Base-by-base conservation (phyloP, 1,140 invertebrate genomes). In the Macrobrachium nipponense region DNA sequence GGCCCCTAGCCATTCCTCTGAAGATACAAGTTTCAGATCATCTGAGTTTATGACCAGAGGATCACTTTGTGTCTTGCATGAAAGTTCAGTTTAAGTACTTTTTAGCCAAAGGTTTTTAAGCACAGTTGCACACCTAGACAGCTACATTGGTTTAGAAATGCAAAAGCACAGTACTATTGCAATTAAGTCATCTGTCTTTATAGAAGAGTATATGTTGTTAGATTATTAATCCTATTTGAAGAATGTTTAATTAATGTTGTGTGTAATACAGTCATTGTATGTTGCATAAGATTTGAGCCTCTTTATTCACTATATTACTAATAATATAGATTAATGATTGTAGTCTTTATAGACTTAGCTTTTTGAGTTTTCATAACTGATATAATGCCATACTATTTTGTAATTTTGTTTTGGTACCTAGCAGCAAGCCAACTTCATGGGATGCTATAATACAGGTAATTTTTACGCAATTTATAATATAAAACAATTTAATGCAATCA, bases 51-150 rank as follows among this genome's bases (percentile, higher is more conserved):
- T 64, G 18, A 7, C 17, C 36, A 80, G 62, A 80, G 66, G 79
- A 10, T 80, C 79, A 68, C 62, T 80, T n/a, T 70, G 43, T 66
- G 44, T 80, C 17, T 51, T 68, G 62, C 79, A 80, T 68, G 79
- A 80, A 36, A 80, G 79, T 43, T 80, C 79, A 62, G 79, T 80
- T 64, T 80, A 68, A 80, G 18, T 79, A 58, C 23, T 62, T 73
- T 17, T 17, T 73, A 20, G 43, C 70, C 51, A 14, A 12, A 44
- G 36, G 15, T 44, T 51, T 44, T 17, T 44, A 43, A 70, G 68
- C 20, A 70, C 14, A 27, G 20, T 36, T 20, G 20, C 20, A 58
- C 75, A 20, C 15, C 23, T 77, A 77, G n/a, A 5, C 20, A 70
- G 68, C 68, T 51, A 51, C 51, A 8, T 51, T 51, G 51, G 3